These are phyloP conservation scores for Thaleichthys pacificus DNA, from an alignment of 2,797 vertebrate species.

Conservation along the genomic window DNA sequence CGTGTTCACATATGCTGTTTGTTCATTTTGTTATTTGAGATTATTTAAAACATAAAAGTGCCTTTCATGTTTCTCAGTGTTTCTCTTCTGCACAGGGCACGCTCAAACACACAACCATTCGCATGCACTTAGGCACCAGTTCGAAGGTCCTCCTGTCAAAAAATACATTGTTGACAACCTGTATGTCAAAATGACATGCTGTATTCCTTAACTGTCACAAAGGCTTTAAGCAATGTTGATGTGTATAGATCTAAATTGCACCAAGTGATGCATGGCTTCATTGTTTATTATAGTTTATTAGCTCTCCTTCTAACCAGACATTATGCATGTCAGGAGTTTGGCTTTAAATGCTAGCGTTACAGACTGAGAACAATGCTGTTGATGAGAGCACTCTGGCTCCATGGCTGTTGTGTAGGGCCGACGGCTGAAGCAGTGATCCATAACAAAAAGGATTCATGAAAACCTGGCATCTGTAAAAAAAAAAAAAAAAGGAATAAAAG, in stretches of 20 bases:
- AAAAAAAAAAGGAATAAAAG: constrained; percentile 58
- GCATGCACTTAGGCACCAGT: background rate
- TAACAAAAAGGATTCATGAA: constrained; percentile 68
- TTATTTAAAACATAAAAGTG: too few species aligned
- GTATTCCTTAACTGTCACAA: background rate
- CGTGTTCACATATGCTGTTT: background rate
- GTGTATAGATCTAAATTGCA: background rate
- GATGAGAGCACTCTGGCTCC: background rate
- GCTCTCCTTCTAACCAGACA: background rate
- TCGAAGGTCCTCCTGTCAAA: background rate
- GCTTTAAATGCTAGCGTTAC: background rate
- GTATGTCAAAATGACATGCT: background rate
- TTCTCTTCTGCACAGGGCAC: too few species aligned
- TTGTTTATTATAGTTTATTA: background rate
- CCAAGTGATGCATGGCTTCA: background rate
- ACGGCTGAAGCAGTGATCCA: constrained; percentile 56
- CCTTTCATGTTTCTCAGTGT: background rate
- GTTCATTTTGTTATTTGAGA: background rate
- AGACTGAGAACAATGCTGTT: background rate
- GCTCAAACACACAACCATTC: background rate
- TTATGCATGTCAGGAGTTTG: too few species aligned
- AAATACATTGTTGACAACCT: background rate
- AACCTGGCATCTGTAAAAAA: constrained; percentile 38
- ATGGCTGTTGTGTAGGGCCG: constrained; percentile 9
- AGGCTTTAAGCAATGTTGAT: background rate